These are phyloP conservation scores for Platalea minor DNA, from an alignment of 2,797 vertebrate species.

Conservation along the genomic window DNA sequence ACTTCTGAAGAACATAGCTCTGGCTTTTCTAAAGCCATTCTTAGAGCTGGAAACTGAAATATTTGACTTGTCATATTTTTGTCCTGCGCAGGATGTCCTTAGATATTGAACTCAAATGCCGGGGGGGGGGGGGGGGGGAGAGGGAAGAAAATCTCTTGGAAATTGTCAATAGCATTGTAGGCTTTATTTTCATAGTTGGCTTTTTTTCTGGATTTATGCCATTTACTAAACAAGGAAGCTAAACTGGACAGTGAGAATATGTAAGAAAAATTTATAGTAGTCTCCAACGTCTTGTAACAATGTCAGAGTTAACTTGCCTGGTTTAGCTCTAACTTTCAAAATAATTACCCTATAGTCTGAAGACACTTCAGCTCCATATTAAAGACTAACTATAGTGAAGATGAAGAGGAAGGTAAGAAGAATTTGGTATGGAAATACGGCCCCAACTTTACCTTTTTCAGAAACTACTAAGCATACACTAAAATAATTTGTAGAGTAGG, in stretches of 20 bases:
- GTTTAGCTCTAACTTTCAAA: neutral
- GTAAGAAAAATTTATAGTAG: neutral
- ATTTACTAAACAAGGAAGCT: neutral
- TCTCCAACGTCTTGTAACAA: neutral
- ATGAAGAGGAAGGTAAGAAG: neutral
- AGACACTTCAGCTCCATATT: neutral
- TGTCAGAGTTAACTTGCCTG: neutral
- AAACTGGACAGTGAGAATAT: neutral
- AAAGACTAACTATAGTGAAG: neutral
- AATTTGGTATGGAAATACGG: neutral
- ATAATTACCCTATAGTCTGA: neutral
- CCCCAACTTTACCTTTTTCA: neutral
- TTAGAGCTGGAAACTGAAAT: neutral
- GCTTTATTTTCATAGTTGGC: neutral
- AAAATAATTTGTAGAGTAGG: neutral
- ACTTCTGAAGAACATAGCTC: neutral
- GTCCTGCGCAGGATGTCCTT: neutral
- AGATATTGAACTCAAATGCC: neutral
- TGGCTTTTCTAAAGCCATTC: neutral
- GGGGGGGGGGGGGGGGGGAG: fast-evolving
- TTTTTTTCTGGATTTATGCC: neutral
- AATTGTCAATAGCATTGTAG: neutral
- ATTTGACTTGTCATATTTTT: neutral
- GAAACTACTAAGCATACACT: neutral
- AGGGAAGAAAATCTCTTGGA: neutral